Percentiles rank a stretch among this genome's conserved stretches.
Evolutionary conservation across 2,888 invertebrate genomes (phyloP).

Genomic region (Athrips mouffetella): DNA sequence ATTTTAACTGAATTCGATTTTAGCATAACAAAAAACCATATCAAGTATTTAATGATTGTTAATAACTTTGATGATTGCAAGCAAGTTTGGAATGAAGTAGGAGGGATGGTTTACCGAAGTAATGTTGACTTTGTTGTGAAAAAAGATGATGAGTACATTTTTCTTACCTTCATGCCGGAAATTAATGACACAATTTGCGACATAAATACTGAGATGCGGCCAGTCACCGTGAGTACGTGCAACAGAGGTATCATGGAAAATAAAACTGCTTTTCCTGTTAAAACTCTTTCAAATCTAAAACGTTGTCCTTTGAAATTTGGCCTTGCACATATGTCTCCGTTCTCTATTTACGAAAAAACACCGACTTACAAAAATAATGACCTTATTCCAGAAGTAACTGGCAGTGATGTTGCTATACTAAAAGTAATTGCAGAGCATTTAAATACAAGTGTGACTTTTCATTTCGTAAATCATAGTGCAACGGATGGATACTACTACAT

Average conservation of each 20-base stretch:
- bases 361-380: conserved; percentile 38
- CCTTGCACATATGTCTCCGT: conserved; percentile 46
- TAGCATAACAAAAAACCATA: conserved; percentile 27
- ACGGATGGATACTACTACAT: conserved; percentile 35
- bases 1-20: conserved; percentile 24
- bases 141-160: conserved; percentile 22
- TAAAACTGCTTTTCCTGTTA: conserved; percentile 36
- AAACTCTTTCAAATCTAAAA: conserved; percentile 41
- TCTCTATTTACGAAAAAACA: conserved; percentile 37
- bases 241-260: conserved; percentile 30
- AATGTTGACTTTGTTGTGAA: conserved; percentile 41
- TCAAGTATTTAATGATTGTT: conserved; percentile 30
- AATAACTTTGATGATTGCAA: conserved; percentile 22
- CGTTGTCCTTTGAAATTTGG: conserved; percentile 51
- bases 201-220: conserved; percentile 23
- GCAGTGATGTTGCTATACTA: conserved; percentile 51
- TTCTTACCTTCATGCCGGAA: conserved; percentile 39
- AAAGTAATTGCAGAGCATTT: conserved; percentile 49
- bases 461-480: conserved; percentile 39
- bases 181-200: conserved; percentile 40
- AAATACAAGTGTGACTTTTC: conserved; percentile 45
- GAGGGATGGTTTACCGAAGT: conserved; percentile 26
- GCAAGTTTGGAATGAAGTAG: conserved; percentile 27
- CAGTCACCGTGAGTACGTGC: conserved; percentile 38
- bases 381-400: conserved; percentile 32